Evolutionary conservation across 2,113 vertebrate genomes (phyloP), one percentile per base, ranked within the genome.

Genomic region (Phylloscopus whistleri): DNA sequence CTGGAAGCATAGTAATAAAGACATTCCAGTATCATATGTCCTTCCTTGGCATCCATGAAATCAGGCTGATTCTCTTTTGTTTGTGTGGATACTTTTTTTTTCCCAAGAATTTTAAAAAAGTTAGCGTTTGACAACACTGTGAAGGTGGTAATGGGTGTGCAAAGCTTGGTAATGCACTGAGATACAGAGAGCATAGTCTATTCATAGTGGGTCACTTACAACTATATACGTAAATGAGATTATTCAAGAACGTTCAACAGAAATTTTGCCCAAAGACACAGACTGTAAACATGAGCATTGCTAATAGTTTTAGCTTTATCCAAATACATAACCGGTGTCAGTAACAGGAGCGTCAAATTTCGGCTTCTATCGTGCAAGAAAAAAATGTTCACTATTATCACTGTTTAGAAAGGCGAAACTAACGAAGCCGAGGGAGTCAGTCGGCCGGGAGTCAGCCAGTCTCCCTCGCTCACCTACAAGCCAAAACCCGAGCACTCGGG

Each of bases 211-310:
- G 39, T 68, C 69, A 70, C 30, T 88, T 35, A 59, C 58, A 85
- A 13, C 44, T n/a, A 15, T 2, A 0, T 9, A 14, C 0, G 2
- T 6, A 78, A 87, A 81, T 16, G 1, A 63, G 16, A 44, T 16
- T 13, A 46, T 68, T 69, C 28, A 28, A 49, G 39, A 77, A 56
- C 3, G 24, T 7, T 64, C 30, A 77, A 23, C 30, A 59, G 56
- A 87, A 78, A 56, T 41, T 46, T 46, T 59, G 83, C 59, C 30
- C 46, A 13, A 55, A 39, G 33, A 63, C 46, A 56, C 15, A 26
- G 68, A 8, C 33, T 44, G 16, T 28, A 53, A 89, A 24, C 20
- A 17, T 3, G n/a, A 56, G 48, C 26, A 51, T 11, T 30, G 52
- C 30, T 59, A 44, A 43, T 0, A 24, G 27, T 48, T 88, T 90